Conservation (phyloP, 1,140 invertebrate species). For the Hestina assimilis region DNA sequence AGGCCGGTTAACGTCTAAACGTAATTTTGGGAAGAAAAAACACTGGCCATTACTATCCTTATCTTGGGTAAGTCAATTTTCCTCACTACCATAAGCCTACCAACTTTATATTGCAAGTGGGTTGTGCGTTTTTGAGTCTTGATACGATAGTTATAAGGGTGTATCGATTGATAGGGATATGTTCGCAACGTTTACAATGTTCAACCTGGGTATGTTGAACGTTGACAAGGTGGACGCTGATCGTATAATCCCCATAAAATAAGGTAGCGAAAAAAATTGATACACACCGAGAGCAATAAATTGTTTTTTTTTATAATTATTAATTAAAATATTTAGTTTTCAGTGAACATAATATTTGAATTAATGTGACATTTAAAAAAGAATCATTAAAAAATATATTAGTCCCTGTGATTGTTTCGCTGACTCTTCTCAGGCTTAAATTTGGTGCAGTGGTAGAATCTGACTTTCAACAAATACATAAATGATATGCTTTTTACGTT, state of each 20-base stretch:
- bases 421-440: too few relatives aligned
- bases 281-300: slow-evolving; percentile 38
- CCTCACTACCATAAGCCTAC: slow-evolving; percentile 45
- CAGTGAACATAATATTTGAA: not conserved
- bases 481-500: too few relatives aligned
- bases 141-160: slow-evolving; percentile 23
- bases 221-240: slow-evolving; percentile 73
- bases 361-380: too few relatives aligned
- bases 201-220: slow-evolving; percentile 67
- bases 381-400: too few relatives aligned
- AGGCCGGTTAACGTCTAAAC: slow-evolving; percentile 59
- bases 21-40: slow-evolving; percentile 70
- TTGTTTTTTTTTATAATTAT: not conserved
- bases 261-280: slow-evolving; percentile 63
- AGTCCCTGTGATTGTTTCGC: too few relatives aligned
- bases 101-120: not conserved
- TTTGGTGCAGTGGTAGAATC: too few relatives aligned
- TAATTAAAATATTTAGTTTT: not conserved
- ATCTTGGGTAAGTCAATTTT: slow-evolving; percentile 77
- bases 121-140: slow-evolving; percentile 29
- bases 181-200: slow-evolving; percentile 50
- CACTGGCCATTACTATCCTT: slow-evolving; percentile 67
- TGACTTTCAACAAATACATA: too few relatives aligned
- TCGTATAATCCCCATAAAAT: slow-evolving; percentile 77
- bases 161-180: slow-evolving; percentile 6